These are phyloP conservation scores for Psittacula derbiana DNA, from an alignment of 2,797 vertebrate species.

Conservation along the genomic window DNA sequence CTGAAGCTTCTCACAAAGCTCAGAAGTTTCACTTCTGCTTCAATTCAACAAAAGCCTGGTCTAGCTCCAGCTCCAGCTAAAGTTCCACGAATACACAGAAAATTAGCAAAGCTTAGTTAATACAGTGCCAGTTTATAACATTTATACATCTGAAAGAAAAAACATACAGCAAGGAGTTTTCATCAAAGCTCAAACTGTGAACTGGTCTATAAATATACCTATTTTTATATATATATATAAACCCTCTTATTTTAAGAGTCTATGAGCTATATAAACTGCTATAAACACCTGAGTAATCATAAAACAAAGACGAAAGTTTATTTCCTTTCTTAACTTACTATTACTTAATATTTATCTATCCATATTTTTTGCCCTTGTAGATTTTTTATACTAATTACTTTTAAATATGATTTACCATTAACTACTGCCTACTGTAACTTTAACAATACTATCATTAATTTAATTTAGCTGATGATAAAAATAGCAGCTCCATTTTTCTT, in stretches of 20 bases:
- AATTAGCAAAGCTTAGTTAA: neutral
- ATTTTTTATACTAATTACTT: neutral
- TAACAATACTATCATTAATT: neutral
- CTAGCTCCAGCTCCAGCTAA: neutral
- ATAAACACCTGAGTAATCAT: neutral
- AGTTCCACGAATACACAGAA: neutral
- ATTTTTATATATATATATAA: neutral
- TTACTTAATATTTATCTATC: neutral
- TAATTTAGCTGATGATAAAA: neutral
- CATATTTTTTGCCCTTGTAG: neutral
- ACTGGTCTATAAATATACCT: neutral
- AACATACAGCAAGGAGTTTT: neutral
- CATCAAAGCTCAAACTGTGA: rapidly evolving
- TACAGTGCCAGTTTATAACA: neutral
- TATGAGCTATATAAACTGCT: neutral
- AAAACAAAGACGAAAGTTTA: neutral
- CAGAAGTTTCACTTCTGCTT: neutral
- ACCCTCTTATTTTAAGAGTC: neutral
- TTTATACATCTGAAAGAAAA: neutral
- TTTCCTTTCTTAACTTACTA: neutral
- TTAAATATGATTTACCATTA: neutral
- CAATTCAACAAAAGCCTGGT: neutral
- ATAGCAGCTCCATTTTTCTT: neutral
- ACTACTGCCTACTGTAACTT: neutral
- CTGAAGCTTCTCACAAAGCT: neutral